A percentile compares a stretch with the other conserved stretches of the same genome.
Evolutionary conservation across 92 coral and sea anemone species (phyloP).

Genomic region (Parazoanthus swiftii): DNA sequence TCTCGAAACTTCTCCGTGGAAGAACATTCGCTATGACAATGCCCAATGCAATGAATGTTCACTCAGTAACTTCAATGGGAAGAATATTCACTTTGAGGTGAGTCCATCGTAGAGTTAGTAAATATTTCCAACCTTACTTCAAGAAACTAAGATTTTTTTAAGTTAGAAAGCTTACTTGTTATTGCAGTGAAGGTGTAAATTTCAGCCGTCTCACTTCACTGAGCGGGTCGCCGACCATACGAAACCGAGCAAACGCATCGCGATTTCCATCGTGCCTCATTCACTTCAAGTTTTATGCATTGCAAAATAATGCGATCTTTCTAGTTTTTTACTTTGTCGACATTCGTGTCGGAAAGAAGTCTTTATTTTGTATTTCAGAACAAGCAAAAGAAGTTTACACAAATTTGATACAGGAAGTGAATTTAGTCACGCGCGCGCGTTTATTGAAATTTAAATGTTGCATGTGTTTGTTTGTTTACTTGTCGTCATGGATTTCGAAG

Average conservation of each 20-base stretch:
- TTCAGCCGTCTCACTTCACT: constrained; percentile 37
- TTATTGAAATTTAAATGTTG: constrained; percentile 24
- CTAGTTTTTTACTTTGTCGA: constrained; percentile 25
- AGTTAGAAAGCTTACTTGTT: constrained; percentile 34
- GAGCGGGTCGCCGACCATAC: constrained; percentile 33
- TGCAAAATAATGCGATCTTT: constrained; percentile 34
- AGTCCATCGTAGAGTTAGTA: too few species aligned
- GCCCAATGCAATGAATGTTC: too few species aligned
- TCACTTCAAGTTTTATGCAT: constrained; percentile 31
- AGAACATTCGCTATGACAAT: constrained; percentile 26
- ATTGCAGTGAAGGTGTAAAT: constrained; percentile 31
- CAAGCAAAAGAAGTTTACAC: constrained; percentile 27
- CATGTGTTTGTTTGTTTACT: constrained; percentile 32
- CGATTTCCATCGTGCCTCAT: constrained; percentile 31
- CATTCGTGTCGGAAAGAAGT: constrained; percentile 32
- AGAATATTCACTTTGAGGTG: too few species aligned
- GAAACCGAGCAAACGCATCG: constrained; percentile 20
- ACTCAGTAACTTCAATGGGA: too few species aligned
- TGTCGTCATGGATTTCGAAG: constrained; percentile 28
- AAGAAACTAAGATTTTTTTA: constrained; percentile 32
- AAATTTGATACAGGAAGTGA: constrained; percentile 35
- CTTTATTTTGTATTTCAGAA: constrained; percentile 34
- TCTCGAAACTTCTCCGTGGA: constrained; percentile 20
- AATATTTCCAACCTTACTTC: constrained; percentile 23
- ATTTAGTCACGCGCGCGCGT: constrained; percentile 34